These are phyloP conservation scores for Leptinotarsa undecemlineata DNA, from an alignment of 1,140 invertebrate genomes.

Conservation along the genomic window DNA sequence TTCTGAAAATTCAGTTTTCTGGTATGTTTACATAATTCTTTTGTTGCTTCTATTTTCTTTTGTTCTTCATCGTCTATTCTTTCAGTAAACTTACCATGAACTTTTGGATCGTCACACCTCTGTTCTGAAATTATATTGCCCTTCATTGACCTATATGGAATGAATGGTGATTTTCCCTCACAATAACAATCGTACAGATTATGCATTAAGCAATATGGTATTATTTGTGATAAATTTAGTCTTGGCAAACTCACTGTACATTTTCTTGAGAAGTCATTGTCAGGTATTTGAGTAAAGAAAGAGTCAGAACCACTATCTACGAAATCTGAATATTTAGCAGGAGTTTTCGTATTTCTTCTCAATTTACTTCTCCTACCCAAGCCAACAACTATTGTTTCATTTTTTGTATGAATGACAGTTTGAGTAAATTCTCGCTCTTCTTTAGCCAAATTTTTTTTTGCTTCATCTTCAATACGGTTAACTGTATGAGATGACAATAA, in stretches of 20 bases:
- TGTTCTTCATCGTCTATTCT: no score
- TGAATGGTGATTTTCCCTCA: slow-evolving; percentile 27
- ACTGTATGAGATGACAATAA: slow-evolving; percentile 48
- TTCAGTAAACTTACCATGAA: no score
- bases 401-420: slow-evolving; percentile 54
- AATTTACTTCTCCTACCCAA: slow-evolving; percentile 42
- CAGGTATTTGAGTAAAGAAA: slow-evolving; percentile 14
- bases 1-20: no score
- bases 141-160: background rate
- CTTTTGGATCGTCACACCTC: no score
- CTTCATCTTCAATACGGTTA: slow-evolving; percentile 52
- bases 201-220: slow-evolving; percentile 52
- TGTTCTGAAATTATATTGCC: no score
- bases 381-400: slow-evolving; percentile 55
- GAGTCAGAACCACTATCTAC: slow-evolving; percentile 35
- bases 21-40: no score
- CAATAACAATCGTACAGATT: slow-evolving; percentile 52
- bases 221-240: slow-evolving; percentile 43
- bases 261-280: slow-evolving; percentile 24
- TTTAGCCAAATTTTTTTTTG: slow-evolving; percentile 54
- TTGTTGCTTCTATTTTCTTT: no score
- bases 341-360: slow-evolving; percentile 50
- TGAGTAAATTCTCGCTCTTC: slow-evolving; percentile 57
- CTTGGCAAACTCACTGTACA: slow-evolving; percentile 40
- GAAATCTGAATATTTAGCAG: slow-evolving; percentile 54